Evolutionary conservation across 2,888 invertebrate genomes (phyloP).

Genomic region (Cryptophagus acutangulus): DNA sequence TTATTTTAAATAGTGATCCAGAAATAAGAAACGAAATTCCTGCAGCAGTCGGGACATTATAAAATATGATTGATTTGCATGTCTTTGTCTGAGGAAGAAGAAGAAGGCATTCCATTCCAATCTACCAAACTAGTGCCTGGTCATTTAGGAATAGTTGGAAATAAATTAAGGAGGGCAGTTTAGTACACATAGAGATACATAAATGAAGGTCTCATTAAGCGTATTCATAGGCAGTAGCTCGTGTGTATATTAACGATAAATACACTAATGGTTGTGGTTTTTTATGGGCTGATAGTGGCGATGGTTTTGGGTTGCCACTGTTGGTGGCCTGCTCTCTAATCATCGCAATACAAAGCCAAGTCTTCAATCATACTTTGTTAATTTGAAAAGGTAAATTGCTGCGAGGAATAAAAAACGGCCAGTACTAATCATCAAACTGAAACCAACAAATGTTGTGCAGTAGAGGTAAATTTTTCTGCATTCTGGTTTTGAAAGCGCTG

Average conservation of each 20-base stretch:
- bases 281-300: not conserved
- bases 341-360: conserved; percentile 2
- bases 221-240: conserved; percentile 1
- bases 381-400: not conserved
- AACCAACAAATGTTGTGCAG: too few species aligned
- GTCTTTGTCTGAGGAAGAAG: too few species aligned
- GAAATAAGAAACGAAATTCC: too few species aligned
- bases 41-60: too few species aligned
- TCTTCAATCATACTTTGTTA: conserved; percentile 7
- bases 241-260: not conserved
- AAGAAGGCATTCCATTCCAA: too few species aligned
- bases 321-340: conserved; percentile 7
- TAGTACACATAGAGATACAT: too few species aligned
- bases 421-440: too few species aligned
- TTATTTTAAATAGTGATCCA: too few species aligned
- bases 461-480: conserved; percentile 32
- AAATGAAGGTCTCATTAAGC: not conserved
- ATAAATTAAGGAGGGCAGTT: conserved; percentile 1
- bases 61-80: too few species aligned
- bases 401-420: too few species aligned
- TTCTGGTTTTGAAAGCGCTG: conserved; percentile 31
- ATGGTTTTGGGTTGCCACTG: conserved; percentile 3
- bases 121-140: too few species aligned
- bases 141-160: too few species aligned
- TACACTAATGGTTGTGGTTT: not conserved